Conservation (phyloP, 1,140 invertebrate genomes). For the Paralvinella palmiformis region DNA sequence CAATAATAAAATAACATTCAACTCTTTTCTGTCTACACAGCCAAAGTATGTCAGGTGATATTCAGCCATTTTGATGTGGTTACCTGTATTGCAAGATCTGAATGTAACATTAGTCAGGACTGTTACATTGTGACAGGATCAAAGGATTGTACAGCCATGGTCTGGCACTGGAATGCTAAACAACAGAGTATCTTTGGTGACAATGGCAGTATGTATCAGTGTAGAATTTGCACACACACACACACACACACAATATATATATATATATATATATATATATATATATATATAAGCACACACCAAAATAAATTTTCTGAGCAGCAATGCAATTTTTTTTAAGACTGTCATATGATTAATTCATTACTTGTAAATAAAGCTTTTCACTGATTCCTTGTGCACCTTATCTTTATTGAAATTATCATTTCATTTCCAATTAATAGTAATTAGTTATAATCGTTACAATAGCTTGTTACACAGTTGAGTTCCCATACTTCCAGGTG, state of each 20-base stretch:
- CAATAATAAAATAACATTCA: too few species aligned
- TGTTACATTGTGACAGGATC: conserved; percentile 97
- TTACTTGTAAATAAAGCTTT: too few species aligned
- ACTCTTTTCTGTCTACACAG: conserved; percentile 60
- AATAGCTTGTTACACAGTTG: not conserved
- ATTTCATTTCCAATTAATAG: too few species aligned
- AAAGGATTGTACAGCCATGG: conserved; percentile 91
- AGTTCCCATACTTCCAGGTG: conserved; percentile 27
- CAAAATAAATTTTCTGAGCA: too few species aligned
- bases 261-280: too few species aligned
- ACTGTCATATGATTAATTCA: not conserved
- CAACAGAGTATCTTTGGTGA: conserved; percentile 95
- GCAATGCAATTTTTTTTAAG: not conserved
- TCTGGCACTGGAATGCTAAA: conserved; percentile 98
- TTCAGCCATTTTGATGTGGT: conserved; percentile 99
- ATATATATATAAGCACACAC: too few species aligned
- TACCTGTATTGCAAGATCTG: conserved; percentile 80
- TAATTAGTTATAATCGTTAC: too few species aligned
- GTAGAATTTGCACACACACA: not conserved
- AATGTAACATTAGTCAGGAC: conserved; percentile 97
- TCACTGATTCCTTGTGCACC: too few species aligned
- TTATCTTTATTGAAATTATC: too few species aligned
- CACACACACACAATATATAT: too few species aligned
- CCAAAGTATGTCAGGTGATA: conserved; percentile 95
- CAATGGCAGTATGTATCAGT: conserved; percentile 40